These are phyloP conservation scores for Calcarius lapponicus DNA, from an alignment of 2,797 vertebrate species.

Conservation along the genomic window DNA sequence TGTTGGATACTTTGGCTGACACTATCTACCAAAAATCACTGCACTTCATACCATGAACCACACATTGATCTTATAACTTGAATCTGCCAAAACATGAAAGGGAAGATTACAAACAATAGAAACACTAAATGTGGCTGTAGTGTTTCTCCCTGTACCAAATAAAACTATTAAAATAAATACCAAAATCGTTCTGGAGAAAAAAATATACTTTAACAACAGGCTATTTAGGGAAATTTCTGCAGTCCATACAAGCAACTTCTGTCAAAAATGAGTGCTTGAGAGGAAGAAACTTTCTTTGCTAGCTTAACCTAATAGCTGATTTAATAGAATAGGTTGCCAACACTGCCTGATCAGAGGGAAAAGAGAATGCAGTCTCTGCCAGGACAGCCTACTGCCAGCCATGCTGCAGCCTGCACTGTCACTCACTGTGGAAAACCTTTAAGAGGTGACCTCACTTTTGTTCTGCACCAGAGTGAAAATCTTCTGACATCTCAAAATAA, in stretches of 20 bases:
- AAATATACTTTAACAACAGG: not conserved
- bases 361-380: not conserved
- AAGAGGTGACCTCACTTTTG: not conserved
- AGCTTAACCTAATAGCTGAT: not conserved
- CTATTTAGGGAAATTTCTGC: not conserved
- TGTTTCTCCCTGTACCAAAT: not conserved
- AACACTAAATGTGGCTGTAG: not conserved
- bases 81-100: not conserved
- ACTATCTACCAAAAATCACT: not conserved
- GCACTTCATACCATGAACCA: not conserved
- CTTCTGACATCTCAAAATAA: not conserved
- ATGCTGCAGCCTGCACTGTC: not conserved
- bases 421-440: not conserved
- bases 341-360: not conserved
- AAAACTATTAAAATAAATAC: not conserved
- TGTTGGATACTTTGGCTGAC: not conserved
- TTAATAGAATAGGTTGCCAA: not conserved
- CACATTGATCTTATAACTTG: not conserved
- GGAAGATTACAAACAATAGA: not conserved
- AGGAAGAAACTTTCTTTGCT: not conserved
- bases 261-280: not conserved
- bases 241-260: not conserved
- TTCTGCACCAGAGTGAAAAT: not conserved
- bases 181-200: not conserved
- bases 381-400: not conserved